Evolutionary conservation across 2,113 vertebrate species (phyloP), one percentile per base, ranked within the genome.

Genomic region (Dunckerocampus dactyliophorus): DNA sequence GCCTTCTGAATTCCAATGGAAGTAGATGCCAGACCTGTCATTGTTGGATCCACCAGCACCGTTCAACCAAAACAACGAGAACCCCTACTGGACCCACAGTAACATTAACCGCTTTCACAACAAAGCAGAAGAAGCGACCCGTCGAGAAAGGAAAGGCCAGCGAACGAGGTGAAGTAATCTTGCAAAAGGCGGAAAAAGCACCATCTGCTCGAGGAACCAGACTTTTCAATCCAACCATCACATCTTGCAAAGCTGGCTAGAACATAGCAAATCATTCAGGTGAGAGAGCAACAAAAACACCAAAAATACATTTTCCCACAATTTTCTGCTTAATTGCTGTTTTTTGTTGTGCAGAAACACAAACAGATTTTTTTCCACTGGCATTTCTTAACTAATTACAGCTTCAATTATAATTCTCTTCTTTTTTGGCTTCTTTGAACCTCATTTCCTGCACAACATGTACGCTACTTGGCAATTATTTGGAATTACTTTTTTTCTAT

Each of bases 241-340:
- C 89, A 13, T 82, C 89, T 57, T 93, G 90, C 90, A 92, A 94
- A 82, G 91, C 91, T 24, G 85, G 88, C 55, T 93, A 89, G 91
- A 95, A 92, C 6, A 90, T 93, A 59, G 93, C 89, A 16, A 90
- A 91, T 59, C 89, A 90, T 92, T 63, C 89, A 92, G 89, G 92
- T 91, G 69, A 21, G 50, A 13, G 16, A 47, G 17, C 6, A 9
- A 39, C 37, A 39, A 39, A 39, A 9, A 12, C 37, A 39, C 11
- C 37, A 43, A 43, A 43, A 13, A 43, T 4, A 43, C 3, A 14
- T 4, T 13, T 43, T 14, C 14, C 11, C 39, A 14, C 39, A 43
- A 8, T 4, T 43, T 43, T 34, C 31, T 1, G 31, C 31, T 34
- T 7, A 34, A 34, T 34, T 34, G 31, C 31, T 8, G 31, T 34